phyloP scores from a whole-genome alignment of 2,797 vertebrate species.

The Micropoecilia bifurca region DNA sequence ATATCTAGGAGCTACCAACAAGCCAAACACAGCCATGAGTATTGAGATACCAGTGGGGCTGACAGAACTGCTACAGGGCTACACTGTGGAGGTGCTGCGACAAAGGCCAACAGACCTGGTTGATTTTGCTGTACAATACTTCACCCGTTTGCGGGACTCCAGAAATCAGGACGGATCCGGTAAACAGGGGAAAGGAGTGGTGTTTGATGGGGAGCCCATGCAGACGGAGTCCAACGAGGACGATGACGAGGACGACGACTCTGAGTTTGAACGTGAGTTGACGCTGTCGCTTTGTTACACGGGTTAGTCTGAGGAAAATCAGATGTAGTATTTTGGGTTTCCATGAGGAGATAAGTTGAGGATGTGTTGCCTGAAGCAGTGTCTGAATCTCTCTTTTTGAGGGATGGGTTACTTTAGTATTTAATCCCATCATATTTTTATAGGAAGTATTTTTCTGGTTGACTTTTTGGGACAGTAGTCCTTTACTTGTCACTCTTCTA shows the following conservation, averaged over 20 bases:
- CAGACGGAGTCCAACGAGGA: slow-evolving; percentile 91
- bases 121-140: slow-evolving; percentile 95
- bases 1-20: slow-evolving; percentile 51
- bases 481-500: slow-evolving; percentile 18
- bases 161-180: slow-evolving; percentile 84
- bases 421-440: slow-evolving; percentile 15
- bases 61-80: slow-evolving; percentile 96
- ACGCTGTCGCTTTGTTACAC: slow-evolving; percentile 8
- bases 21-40: slow-evolving; percentile 87
- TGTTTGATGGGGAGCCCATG: slow-evolving; percentile 92
- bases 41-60: slow-evolving; percentile 96
- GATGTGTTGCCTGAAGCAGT: slow-evolving; percentile 11
- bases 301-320: slow-evolving; percentile 5
- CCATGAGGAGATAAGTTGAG: not conserved
- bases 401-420: slow-evolving; percentile 8
- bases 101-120: slow-evolving; percentile 93
- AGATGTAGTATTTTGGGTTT: not conserved
- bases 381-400: slow-evolving; percentile 7
- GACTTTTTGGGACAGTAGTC: slow-evolving; percentile 13
- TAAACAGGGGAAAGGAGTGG: slow-evolving; percentile 84
- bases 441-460: slow-evolving; percentile 20
- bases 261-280: slow-evolving; percentile 91
- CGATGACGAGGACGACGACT: slow-evolving; percentile 88
- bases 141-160: slow-evolving; percentile 89
- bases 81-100: slow-evolving; percentile 96